Evolutionary conservation across 2,888 invertebrate species (phyloP).

Genomic region (Tenodera sinensis): DNA sequence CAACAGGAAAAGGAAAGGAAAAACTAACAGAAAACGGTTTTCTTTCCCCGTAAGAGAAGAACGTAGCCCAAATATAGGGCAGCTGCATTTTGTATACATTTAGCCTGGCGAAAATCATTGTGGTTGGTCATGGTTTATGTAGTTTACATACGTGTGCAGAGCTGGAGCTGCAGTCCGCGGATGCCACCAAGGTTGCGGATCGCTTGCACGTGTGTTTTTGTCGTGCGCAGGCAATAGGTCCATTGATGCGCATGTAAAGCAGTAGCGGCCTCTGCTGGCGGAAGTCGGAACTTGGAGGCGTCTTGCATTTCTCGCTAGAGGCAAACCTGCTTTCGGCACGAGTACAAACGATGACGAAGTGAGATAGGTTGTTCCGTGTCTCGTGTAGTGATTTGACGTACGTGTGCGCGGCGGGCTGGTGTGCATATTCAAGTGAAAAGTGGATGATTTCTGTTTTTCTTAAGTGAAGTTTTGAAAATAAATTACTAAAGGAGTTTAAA

Average conservation of each 20-base stretch:
- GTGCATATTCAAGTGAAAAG: not conserved
- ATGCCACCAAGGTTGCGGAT: not conserved
- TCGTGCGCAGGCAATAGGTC: not conserved
- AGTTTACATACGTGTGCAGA: no score
- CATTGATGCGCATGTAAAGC: not conserved
- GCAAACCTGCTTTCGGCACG: conserved; percentile 6
- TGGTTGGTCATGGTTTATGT: no score
- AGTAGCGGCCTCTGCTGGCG: not conserved
- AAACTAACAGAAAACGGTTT: no score
- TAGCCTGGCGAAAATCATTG: no score
- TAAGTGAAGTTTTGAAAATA: not conserved
- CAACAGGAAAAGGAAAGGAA: no score
- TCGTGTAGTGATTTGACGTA: not conserved
- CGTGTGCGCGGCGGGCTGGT: not conserved
- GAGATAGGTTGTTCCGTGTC: conserved; percentile 2
- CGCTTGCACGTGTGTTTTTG: not conserved
- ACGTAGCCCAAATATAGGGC: no score
- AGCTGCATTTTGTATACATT: no score
- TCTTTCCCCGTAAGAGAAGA: no score
- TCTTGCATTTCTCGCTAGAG: not conserved
- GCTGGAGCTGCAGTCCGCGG: no score
- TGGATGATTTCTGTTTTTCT: not conserved
- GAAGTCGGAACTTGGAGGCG: not conserved
- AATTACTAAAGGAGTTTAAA: not conserved
- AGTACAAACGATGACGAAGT: conserved; percentile 1